Conservation (phyloP, 2,113 vertebrate species). For the Thermophis baileyi region DNA sequence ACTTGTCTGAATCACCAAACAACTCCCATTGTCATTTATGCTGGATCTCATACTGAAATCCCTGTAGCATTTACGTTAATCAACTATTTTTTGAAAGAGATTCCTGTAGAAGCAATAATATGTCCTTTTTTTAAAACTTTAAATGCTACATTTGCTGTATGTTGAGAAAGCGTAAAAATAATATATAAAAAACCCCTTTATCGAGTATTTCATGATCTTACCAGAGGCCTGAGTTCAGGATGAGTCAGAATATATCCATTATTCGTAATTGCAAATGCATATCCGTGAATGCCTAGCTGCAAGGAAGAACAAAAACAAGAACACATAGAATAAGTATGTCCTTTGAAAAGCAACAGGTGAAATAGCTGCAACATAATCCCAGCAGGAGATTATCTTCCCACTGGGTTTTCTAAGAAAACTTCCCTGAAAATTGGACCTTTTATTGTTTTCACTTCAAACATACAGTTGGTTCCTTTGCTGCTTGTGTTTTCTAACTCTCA, state of each 20-base stretch:
- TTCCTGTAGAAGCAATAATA: background rate
- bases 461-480: constrained; percentile 10
- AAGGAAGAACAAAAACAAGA: constrained; percentile 55
- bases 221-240: constrained; percentile 93
- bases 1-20: constrained; percentile 22
- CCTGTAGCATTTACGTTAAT: background rate
- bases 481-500: background rate
- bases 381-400: background rate
- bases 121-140: background rate
- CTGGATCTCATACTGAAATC: constrained; percentile 23
- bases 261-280: constrained; percentile 98
- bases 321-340: constrained; percentile 55
- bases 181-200: background rate
- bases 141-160: background rate
- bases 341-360: constrained; percentile 51
- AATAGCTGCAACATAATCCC: constrained; percentile 31
- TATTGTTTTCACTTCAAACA: constrained; percentile 52
- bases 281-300: constrained; percentile 96
- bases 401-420: background rate
- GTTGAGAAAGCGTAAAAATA: background rate
- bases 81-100: background rate
- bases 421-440: background rate
- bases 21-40: constrained; percentile 15
- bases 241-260: constrained; percentile 98
- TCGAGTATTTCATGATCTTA: constrained; percentile 69